These are phyloP conservation scores for Dascillus cervinus DNA, from an alignment of 2,888 invertebrate genomes.

Conservation along the genomic window DNA sequence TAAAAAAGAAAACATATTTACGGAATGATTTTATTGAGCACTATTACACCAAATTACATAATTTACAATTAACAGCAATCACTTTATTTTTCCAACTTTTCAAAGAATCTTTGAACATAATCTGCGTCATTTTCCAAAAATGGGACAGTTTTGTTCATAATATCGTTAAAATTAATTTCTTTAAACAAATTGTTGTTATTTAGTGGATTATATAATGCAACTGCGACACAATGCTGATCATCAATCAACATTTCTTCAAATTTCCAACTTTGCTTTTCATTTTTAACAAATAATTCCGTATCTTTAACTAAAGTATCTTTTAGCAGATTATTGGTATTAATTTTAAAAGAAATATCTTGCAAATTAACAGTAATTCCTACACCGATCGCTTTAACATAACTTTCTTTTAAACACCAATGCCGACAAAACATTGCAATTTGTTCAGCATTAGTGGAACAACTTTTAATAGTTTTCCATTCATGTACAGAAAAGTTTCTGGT, in stretches of 20 bases:
- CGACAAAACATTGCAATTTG: constrained; percentile 76
- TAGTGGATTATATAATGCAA: constrained; percentile 48
- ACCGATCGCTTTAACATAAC: constrained; percentile 88
- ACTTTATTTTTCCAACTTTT: constrained; percentile 46
- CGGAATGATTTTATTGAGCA: no score
- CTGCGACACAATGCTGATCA: constrained; percentile 68
- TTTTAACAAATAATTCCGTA: constrained; percentile 59
- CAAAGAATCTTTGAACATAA: constrained; percentile 52
- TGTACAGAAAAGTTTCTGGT: constrained; percentile 64
- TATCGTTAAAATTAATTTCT: constrained; percentile 51
- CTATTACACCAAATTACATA: no score
- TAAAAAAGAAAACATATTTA: no score
- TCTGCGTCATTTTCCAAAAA: constrained; percentile 45
- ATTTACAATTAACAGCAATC: no score
- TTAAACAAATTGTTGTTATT: constrained; percentile 39
- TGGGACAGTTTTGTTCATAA: constrained; percentile 50
- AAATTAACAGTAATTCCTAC: constrained; percentile 75
- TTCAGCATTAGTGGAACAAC: constrained; percentile 49
- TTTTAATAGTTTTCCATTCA: constrained; percentile 74
- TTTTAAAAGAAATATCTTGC: constrained; percentile 65
- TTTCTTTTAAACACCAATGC: constrained; percentile 91
- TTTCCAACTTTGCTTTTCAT: constrained; percentile 55
- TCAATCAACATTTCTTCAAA: constrained; percentile 82
- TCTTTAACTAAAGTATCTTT: constrained; percentile 48
- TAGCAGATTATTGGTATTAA: constrained; percentile 49